phyloP scores from a whole-genome alignment of 2,888 invertebrate species.

The Meiosimyza decipiens region DNA sequence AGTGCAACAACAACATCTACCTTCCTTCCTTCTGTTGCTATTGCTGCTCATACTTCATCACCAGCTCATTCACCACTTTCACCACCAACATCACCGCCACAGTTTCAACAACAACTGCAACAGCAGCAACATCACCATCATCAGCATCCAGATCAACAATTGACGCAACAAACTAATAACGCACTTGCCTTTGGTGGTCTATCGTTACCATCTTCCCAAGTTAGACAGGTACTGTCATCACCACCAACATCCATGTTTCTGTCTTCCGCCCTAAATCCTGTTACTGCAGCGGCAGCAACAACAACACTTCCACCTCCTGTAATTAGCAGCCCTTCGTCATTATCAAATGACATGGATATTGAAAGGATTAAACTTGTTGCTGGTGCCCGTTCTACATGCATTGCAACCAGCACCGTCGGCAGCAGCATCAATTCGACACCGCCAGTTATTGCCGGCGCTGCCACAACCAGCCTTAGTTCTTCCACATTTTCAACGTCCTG shows the following conservation, averaged over 20 bases:
- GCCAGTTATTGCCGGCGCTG: conserved; percentile 35
- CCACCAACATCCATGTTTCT: conserved; percentile 47
- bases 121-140: conserved; percentile 47
- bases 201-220: conserved; percentile 15
- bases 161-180: conserved; percentile 31
- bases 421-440: background rate
- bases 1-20: conserved; percentile 36
- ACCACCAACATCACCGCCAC: conserved; percentile 58
- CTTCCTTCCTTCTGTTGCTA: conserved; percentile 25
- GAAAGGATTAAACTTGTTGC: conserved; percentile 66
- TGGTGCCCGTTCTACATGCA: conserved; percentile 50
- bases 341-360: conserved; percentile 60
- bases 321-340: conserved; percentile 42
- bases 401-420: conserved; percentile 41
- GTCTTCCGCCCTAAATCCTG: conserved; percentile 33
- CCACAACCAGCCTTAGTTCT: conserved; percentile 42
- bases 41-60: conserved; percentile 46
- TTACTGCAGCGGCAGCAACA: conserved; percentile 35
- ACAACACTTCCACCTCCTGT: conserved; percentile 37
- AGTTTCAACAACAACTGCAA: conserved; percentile 37
- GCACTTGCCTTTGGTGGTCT: conserved; percentile 25
- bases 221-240: conserved; percentile 42
- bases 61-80: conserved; percentile 59
- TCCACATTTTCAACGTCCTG: conserved; percentile 41
- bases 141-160: conserved; percentile 41